These are phyloP conservation scores for Eurypyga helias DNA, from an alignment of 2,113 vertebrate species.

Conservation along the genomic window DNA sequence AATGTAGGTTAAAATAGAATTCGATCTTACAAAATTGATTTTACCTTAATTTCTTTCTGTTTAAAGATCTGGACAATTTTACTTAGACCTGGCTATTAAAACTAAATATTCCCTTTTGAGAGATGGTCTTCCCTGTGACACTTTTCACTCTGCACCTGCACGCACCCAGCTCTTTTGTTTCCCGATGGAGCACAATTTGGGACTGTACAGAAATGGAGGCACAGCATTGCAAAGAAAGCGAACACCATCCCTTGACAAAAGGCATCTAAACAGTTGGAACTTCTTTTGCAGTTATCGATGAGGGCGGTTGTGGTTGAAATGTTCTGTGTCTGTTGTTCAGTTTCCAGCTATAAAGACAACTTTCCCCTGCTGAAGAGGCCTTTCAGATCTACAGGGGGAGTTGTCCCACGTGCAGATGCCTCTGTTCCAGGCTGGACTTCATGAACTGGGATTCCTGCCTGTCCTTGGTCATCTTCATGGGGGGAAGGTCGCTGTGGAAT, in stretches of 20 bases:
- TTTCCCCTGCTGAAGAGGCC: background rate
- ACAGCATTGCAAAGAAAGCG: background rate
- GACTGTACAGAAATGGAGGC: background rate
- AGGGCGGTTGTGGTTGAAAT: background rate
- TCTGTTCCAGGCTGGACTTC: background rate
- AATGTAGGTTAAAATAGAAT: background rate
- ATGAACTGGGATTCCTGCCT: background rate
- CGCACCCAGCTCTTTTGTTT: background rate
- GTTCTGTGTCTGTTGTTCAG: background rate
- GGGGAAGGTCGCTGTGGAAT: background rate
- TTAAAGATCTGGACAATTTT: background rate
- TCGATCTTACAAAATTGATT: background rate
- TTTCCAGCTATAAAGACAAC: background rate
- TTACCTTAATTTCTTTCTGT: background rate
- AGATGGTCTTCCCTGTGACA: background rate
- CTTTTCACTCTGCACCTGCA: background rate
- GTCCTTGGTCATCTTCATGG: background rate
- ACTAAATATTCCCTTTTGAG: background rate
- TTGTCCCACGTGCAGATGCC: background rate
- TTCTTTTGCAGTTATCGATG: background rate
- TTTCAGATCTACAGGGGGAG: fast-evolving
- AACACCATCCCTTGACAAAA: background rate
- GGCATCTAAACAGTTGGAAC: background rate
- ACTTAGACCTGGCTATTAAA: background rate
- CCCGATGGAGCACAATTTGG: background rate